phyloP scores from a whole-genome alignment of 2,113 vertebrate species.

The Saguinus imperator region DNA sequence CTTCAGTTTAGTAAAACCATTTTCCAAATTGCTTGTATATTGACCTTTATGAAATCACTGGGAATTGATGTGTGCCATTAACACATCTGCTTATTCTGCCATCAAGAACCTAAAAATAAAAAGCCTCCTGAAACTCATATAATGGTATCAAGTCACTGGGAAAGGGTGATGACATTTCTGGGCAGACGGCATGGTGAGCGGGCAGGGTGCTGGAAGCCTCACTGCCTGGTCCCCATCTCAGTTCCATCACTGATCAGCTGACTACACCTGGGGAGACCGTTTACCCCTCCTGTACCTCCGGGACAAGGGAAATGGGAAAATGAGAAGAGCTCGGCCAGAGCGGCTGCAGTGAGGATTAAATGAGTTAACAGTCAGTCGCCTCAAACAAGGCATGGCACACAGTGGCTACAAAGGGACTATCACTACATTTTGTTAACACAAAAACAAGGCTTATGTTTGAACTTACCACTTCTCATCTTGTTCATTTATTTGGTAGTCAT shows the following conservation, averaged over 20 bases:
- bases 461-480: background rate
- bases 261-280: accelerated
- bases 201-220: background rate
- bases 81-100: slow-evolving; percentile 28
- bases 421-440: background rate
- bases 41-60: background rate
- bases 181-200: background rate
- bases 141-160: background rate
- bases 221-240: background rate
- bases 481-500: background rate
- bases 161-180: background rate
- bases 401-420: background rate
- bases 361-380: background rate
- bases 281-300: background rate
- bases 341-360: background rate
- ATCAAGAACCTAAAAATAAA: background rate
- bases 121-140: background rate
- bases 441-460: slow-evolving; percentile 27
- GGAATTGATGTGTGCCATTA: slow-evolving; percentile 25
- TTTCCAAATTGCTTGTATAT: slow-evolving; percentile 13
- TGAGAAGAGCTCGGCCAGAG: background rate
- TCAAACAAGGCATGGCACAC: background rate
- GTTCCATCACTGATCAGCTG: too few species aligned
- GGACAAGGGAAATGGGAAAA: background rate
- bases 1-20: background rate